Base-by-base conservation (phyloP, 2,113 vertebrate species). In the Gnathonemus echidnorhynchus region DNA sequence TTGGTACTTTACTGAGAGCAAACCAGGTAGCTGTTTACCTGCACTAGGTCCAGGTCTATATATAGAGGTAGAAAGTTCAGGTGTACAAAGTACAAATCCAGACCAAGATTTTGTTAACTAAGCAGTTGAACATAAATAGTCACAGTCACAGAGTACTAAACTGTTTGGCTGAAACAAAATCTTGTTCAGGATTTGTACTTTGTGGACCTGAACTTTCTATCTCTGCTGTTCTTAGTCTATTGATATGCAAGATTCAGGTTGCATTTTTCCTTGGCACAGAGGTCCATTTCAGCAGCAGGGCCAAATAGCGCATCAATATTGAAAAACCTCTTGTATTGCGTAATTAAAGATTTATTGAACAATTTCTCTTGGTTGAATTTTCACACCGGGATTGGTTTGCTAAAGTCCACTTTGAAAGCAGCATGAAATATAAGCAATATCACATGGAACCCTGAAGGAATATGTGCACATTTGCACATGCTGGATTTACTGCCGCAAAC, bases 401-500 rank as follows among this genome's bases (percentile, higher is more conserved):
- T 62, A 45, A 88, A 89, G 88, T 80, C 90, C 89, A 92, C 88
- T 91, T 91, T 91, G 91, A 93, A 93, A 92, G 91, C 93, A 91
- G 91, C 92, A 91, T 92, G 92, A 94, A 94, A 93, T 94, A 53
- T 80, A 50, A 77, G 70, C 66, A 74, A 77, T 89, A 83, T 50
- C 88, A 90, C 88, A 86, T 89, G 90, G 91, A 90, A 89, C 93
- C 91, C 92, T 94, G 91, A 92, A 92, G 91, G 91, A 91, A 50
- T 91, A 90, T 80, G 93, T 11, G 48, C 66, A 53, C 31, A 49
- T 52, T 92, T 92, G 91, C 93, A 91, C 93, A 93, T 93, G 92
- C 91, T 90, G 92, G 93, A 92, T 93, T 94, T 94, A 95, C 94
- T 94, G 91, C 90, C 92, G 92, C 93, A 93, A 93, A 95, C 94